Evolutionary conservation across 2,888 invertebrate species (phyloP).

Genomic region (Heliconius ethilla): DNA sequence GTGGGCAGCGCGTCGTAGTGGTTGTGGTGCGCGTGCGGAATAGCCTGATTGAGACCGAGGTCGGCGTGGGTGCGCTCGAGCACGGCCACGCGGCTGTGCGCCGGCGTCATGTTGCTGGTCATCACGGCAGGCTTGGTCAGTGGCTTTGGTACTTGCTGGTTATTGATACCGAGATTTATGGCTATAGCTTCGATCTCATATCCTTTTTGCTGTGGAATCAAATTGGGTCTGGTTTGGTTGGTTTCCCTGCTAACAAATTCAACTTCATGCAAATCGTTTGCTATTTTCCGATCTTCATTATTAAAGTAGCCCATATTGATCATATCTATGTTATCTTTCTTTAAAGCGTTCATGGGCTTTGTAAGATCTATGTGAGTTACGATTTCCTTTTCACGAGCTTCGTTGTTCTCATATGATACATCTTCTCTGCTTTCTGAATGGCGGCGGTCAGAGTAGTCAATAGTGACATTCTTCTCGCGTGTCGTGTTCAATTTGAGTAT

Average conservation of each 20-base stretch:
- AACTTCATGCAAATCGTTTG: slow-evolving; percentile 56
- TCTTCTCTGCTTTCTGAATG: slow-evolving; percentile 55
- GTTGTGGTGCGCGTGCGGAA: slow-evolving; percentile 69
- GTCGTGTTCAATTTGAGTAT: slow-evolving; percentile 61
- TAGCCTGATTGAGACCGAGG: slow-evolving; percentile 59
- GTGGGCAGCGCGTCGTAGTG: slow-evolving; percentile 65
- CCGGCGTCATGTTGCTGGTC: slow-evolving; percentile 61
- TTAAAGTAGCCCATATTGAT: slow-evolving; percentile 78
- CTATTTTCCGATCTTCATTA: slow-evolving; percentile 64
- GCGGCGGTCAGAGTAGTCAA: slow-evolving; percentile 53
- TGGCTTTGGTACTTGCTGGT: slow-evolving; percentile 62
- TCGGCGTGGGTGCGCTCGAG: slow-evolving; percentile 58
- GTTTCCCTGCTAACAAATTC: slow-evolving; percentile 56
- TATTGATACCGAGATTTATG: slow-evolving; percentile 72
- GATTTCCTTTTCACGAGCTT: slow-evolving; percentile 53
- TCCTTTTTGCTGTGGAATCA: slow-evolving; percentile 61
- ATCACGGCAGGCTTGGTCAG: slow-evolving; percentile 55
- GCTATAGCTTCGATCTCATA: slow-evolving; percentile 74
- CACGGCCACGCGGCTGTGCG: slow-evolving; percentile 56
- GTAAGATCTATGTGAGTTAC: slow-evolving; percentile 51
- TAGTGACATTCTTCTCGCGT: slow-evolving; percentile 58
- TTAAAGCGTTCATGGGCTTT: slow-evolving; percentile 57
- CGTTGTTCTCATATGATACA: slow-evolving; percentile 51
- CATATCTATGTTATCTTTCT: slow-evolving; percentile 74
- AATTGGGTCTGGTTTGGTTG: slow-evolving; percentile 58